Conservation (phyloP, 2,113 vertebrate genomes). For the Hyaena hyaena region DNA sequence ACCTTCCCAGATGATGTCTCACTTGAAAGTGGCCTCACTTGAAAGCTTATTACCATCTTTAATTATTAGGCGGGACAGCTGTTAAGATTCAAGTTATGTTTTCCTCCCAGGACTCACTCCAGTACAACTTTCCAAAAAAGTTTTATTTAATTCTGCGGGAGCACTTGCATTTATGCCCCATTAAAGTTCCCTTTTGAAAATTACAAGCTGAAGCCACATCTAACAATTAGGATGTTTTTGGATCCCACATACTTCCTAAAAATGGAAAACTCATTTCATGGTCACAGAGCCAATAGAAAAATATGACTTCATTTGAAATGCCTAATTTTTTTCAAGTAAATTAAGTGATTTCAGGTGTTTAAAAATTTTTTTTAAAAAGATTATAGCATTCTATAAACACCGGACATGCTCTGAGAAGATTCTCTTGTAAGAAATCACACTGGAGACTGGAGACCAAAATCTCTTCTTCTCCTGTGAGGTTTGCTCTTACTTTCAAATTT, state of each 20-base stretch:
- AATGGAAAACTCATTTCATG: conserved; percentile 73
- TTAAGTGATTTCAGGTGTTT: conserved; percentile 72
- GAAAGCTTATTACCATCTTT: neutral
- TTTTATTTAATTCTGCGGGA: conserved; percentile 45
- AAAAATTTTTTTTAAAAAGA: conserved; percentile 18
- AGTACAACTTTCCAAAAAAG: neutral
- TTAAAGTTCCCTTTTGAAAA: conserved; percentile 68
- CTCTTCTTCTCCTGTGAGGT: neutral
- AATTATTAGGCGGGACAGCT: neutral
- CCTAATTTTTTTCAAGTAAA: conserved; percentile 55
- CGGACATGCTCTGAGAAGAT: conserved; percentile 19
- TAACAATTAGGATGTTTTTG: conserved; percentile 51
- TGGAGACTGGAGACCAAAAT: neutral
- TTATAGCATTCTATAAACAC: conserved; percentile 43
- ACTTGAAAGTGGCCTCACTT: neutral
- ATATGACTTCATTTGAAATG: conserved; percentile 65
- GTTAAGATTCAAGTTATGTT: neutral
- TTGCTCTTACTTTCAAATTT: conserved; percentile 64
- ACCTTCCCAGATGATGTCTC: neutral
- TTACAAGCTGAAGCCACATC: conserved; percentile 68
- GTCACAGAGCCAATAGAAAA: conserved; percentile 65
- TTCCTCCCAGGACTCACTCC: neutral
- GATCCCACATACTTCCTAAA: conserved; percentile 59
- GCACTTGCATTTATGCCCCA: conserved; percentile 61
- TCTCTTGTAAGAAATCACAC: conserved; percentile 50